Evolutionary conservation across 92 coral and sea anemone genomes (phyloP).

Genomic region (Epizoanthus scotinus): DNA sequence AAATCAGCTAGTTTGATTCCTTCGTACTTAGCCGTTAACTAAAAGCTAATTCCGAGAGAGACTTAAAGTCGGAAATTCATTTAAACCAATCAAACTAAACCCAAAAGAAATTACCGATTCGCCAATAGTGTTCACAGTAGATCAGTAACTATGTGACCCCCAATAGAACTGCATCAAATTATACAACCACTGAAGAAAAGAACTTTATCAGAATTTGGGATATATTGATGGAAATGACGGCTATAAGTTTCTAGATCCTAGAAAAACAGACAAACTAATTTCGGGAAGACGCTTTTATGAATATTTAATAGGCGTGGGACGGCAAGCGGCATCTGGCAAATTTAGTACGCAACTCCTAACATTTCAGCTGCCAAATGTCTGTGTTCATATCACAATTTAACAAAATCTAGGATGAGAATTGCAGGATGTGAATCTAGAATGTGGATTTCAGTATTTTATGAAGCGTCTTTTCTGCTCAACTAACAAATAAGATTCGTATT

Average conservation of each 20-base stretch:
- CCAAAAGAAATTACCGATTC: too few relatives aligned
- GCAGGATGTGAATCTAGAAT: too few relatives aligned
- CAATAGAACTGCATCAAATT: not conserved
- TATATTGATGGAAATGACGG: not conserved
- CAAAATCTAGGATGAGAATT: not conserved
- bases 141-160: not conserved
- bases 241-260: not conserved
- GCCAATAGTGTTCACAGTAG: not conserved
- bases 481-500: too few relatives aligned
- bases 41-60: not conserved
- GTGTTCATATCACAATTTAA: not conserved
- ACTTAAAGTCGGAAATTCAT: not conserved
- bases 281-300: not conserved
- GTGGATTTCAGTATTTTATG: too few relatives aligned
- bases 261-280: not conserved
- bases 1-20: not conserved
- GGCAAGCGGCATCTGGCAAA: conserved; percentile 2
- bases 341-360: not conserved
- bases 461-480: too few relatives aligned
- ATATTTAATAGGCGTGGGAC: conserved; percentile 35
- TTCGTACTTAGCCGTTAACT: not conserved
- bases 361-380: not conserved
- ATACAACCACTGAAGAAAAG: not conserved
- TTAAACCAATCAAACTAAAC: too few relatives aligned
- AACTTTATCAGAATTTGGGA: not conserved